Conservation (phyloP, 2,888 invertebrate species). For the Tetheella fluctuosa region DNA sequence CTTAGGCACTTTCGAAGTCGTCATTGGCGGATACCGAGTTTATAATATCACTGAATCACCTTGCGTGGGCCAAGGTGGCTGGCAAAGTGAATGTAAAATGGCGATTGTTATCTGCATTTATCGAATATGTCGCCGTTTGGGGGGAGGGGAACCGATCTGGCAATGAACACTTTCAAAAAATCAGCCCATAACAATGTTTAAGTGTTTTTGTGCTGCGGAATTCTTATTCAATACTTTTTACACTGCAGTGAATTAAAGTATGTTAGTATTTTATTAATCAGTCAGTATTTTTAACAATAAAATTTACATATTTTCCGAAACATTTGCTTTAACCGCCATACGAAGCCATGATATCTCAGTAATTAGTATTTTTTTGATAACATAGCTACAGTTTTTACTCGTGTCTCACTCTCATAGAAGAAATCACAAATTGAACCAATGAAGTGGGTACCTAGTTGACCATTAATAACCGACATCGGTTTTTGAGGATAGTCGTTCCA, state of each 20-base stretch:
- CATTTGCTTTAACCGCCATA: too few species aligned
- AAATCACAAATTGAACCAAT: too few species aligned
- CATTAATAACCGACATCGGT: too few species aligned
- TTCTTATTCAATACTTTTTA: slow-evolving; percentile 21
- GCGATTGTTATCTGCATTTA: slow-evolving; percentile 60
- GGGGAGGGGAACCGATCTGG: slow-evolving; percentile 24
- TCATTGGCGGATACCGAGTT: slow-evolving; percentile 70
- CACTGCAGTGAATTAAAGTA: not conserved
- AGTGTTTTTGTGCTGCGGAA: slow-evolving; percentile 16
- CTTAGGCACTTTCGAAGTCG: slow-evolving; percentile 73
- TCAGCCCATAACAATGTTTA: slow-evolving; percentile 21
- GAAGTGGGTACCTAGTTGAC: too few species aligned
- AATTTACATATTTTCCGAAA: not conserved
- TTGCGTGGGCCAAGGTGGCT: slow-evolving; percentile 79
- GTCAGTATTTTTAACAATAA: not conserved
- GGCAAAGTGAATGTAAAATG: slow-evolving; percentile 76
- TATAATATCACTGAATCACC: slow-evolving; percentile 80
- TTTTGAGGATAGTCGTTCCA: too few species aligned
- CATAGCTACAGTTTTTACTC: too few species aligned
- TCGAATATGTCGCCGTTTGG: slow-evolving; percentile 39
- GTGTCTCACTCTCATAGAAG: too few species aligned
- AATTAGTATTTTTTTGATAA: too few species aligned
- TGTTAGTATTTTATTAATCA: not conserved
- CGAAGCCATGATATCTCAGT: not conserved
- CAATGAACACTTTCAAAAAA: slow-evolving; percentile 41